Conservation (phyloP, 2,797 vertebrate genomes). For the Luscinia megarhynchos region DNA sequence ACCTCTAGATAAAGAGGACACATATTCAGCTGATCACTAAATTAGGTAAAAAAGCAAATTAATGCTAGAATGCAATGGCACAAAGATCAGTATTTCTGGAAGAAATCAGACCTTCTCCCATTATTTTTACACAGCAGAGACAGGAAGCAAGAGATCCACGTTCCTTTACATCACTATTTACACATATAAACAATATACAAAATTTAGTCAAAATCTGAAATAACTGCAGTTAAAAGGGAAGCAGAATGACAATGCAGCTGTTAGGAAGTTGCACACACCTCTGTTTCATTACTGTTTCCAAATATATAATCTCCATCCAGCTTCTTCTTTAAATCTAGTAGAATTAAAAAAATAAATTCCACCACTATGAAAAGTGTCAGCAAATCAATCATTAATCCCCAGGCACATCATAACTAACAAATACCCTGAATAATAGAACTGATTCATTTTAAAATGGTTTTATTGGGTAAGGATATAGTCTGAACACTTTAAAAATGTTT, state of each 20-base stretch:
- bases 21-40: not conserved
- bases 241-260: not conserved
- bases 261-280: constrained; percentile 74
- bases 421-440: not conserved
- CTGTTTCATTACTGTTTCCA: constrained; percentile 65
- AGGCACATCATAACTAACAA: not conserved
- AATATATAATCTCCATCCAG: constrained; percentile 77
- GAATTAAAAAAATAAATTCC: not conserved
- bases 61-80: not conserved
- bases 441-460: not conserved
- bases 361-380: not conserved
- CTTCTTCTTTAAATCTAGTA: constrained; percentile 86
- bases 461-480: not conserved
- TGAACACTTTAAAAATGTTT: rapidly evolving
- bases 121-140: not conserved
- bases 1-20: not conserved
- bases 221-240: not conserved
- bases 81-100: not conserved
- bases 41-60: not conserved
- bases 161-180: not conserved
- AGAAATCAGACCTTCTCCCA: not conserved
- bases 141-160: not conserved
- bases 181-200: not conserved
- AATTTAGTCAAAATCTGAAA: not conserved
- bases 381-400: not conserved